Evolutionary conservation across 30 jellyfish, hydroid and myxozoan species (phyloP).

Genomic region (Pseudorhiza aurosa): DNA sequence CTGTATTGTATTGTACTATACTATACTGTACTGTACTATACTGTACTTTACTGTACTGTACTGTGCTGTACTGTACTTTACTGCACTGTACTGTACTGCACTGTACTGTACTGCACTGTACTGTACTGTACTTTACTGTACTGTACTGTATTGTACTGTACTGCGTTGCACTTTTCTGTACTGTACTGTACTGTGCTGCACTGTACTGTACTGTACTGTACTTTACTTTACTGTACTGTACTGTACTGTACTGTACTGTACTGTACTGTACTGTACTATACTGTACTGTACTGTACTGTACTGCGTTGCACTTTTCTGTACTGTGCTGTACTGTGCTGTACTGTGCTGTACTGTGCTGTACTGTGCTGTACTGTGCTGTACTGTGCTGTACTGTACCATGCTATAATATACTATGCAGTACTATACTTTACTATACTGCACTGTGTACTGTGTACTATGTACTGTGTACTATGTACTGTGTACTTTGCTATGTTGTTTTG

Average conservation of each 20-base stretch:
- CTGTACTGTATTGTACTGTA: neutral
- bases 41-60: conserved; percentile 2
- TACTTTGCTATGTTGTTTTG: too few relatives aligned
- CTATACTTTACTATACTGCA: too few relatives aligned
- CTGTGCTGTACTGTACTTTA: conserved; percentile 3
- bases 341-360: neutral
- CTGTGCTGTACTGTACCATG: neutral
- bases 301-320: neutral
- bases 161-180: neutral
- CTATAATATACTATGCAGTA: neutral
- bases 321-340: neutral
- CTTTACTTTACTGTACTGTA: neutral
- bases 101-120: neutral
- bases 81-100: conserved; percentile 8
- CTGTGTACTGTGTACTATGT: too few relatives aligned
- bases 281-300: neutral
- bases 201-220: neutral
- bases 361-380: neutral
- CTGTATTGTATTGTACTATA: too few relatives aligned
- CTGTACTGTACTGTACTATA: neutral
- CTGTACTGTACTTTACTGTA: neutral
- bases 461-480: too few relatives aligned
- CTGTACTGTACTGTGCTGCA: neutral
- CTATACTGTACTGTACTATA: too few relatives aligned
- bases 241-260: neutral